Evolutionary conservation across 1,140 invertebrate species (phyloP), one percentile per base, ranked within the genome.

Genomic region (Atta colombica): DNA sequence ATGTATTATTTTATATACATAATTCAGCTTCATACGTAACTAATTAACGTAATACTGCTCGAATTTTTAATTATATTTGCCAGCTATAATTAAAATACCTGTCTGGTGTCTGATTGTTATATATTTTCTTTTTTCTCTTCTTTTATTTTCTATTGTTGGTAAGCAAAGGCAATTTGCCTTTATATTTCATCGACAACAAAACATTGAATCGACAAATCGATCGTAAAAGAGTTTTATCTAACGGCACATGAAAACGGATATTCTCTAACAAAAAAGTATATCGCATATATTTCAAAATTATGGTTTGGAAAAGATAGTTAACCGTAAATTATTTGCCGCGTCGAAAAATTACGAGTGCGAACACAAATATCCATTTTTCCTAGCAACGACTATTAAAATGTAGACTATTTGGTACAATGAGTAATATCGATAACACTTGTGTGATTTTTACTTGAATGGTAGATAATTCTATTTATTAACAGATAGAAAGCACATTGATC

Each of bases 41-140:
- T 65, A 78, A 78, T 77, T 45, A 63, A 77, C 14, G 63, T 39
- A 49, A 63, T 78, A 65, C 10, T 28, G 2, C 10, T 25, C 2
- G n/a, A 53, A 28, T 45, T 49, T 77, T 78, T 65, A 49, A 49
- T 60, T 61, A 21, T 45, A 49, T 28, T 18, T 49, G 16, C 21
- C 10, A 35, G 10, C 10, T 78, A 45, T 65, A 65, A 78, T 65
- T 65, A 78, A 65, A 78, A n/a, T 78, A 31, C 31, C 21, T 45
- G 21, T 49, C 39, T 51, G 14, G 2, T 25, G 10, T 25, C 25
- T 28, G 10, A 78, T 49, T 65, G 31, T 25, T 10, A 65, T 31
- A 21, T 31, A 69, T 49, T 1, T 61, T 4, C 16, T 45, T 45
- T 63, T 16, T 10, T 35, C 31, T 3, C 5, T n/a, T 28, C 53